A percentile compares a stretch with the other conserved stretches of the same genome.
Evolutionary conservation across 2,113 vertebrate genomes (phyloP).

Genomic region (Gorilla gorilla): DNA sequence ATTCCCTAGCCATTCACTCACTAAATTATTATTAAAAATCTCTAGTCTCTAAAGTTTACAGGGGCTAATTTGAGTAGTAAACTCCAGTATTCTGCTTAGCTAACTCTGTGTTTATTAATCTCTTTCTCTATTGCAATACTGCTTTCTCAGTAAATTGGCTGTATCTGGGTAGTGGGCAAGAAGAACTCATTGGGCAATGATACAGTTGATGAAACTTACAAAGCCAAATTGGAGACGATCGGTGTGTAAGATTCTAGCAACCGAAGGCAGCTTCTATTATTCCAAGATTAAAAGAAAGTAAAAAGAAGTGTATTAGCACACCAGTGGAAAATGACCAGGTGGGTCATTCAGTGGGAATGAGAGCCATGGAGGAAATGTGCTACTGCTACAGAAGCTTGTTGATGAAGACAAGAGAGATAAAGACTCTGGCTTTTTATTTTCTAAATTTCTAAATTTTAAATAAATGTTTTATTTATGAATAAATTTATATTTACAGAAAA

Average conservation of each 20-base stretch:
- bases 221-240: background rate
- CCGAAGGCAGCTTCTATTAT: background rate
- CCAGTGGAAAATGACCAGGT: background rate
- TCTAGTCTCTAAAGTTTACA: too few species aligned
- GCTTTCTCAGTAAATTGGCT: too few species aligned
- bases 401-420: background rate
- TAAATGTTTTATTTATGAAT: background rate
- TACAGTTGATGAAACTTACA: background rate
- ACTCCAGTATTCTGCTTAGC: too few species aligned
- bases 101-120: too few species aligned
- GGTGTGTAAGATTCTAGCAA: too few species aligned
- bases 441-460: background rate
- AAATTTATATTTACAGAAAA: background rate
- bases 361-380: background rate
- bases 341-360: too few species aligned
- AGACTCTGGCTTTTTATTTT: background rate
- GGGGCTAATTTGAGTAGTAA: too few species aligned
- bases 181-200: too few species aligned
- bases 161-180: too few species aligned
- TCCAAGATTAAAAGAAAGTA: background rate
- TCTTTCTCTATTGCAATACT: too few species aligned
- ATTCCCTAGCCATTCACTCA: too few species aligned
- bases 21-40: too few species aligned
- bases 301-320: background rate
- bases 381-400: background rate